A percentile compares a stretch with the other conserved stretches of the same genome.
These are phyloP conservation scores for Tinea trinotella DNA, from an alignment of 2,888 invertebrate genomes.

Conservation along the genomic window DNA sequence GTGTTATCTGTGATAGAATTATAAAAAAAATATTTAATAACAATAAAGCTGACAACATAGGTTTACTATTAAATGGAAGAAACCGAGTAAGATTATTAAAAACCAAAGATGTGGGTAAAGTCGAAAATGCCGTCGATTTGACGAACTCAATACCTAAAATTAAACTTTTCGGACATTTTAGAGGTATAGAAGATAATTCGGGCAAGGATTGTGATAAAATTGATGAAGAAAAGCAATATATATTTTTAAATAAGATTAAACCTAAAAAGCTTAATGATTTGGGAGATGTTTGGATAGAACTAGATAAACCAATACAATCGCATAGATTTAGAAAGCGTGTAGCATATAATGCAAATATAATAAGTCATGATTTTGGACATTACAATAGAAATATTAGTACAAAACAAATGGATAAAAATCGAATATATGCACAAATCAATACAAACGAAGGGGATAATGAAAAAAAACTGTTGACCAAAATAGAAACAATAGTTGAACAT, in stretches of 20 bases:
- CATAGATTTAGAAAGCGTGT: no score
- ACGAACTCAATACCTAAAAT: neutral
- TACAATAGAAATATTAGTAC: no score
- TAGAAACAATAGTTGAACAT: neutral
- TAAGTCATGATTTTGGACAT: no score
- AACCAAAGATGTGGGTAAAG: neutral
- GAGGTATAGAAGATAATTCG: neutral
- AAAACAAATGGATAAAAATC: no score
- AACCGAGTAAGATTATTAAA: neutral
- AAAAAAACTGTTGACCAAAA: neutral
- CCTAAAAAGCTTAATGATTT: neutral
- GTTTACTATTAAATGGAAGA: neutral
- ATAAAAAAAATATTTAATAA: constrained; percentile 6
- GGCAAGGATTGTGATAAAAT: no score
- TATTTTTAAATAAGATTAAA: neutral
- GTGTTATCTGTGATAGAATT: neutral
- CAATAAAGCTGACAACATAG: neutral
- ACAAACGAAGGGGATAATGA: neutral
- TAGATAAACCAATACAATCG: neutral
- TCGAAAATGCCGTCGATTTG: neutral
- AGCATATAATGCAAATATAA: no score
- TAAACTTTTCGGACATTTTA: neutral
- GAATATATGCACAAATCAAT: neutral
- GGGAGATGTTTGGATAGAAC: neutral
- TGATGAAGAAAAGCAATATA: neutral